Conservation (phyloP, 2,797 vertebrate genomes). For the Xiphorhynchus erythropygius region DNA sequence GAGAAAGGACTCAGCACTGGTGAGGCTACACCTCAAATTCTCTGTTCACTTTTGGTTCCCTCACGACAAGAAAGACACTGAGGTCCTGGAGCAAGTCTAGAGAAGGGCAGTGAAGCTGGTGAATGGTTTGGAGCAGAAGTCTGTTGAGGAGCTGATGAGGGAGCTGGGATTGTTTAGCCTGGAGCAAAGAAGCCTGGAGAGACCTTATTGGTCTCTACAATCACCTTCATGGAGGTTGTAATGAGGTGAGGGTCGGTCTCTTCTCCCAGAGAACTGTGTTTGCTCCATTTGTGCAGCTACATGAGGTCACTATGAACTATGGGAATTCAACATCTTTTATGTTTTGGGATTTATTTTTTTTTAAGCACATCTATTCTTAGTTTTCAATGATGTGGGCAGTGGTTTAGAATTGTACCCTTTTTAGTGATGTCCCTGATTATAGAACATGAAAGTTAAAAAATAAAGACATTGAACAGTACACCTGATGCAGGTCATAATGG, state of each 20-base stretch:
- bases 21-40: background rate
- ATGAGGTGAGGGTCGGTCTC: rapidly evolving
- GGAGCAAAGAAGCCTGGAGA: background rate
- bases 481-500: background rate
- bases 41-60: background rate
- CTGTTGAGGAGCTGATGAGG: background rate
- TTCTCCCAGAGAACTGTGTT: background rate
- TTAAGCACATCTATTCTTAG: background rate
- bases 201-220: background rate
- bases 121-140: background rate
- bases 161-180: background rate
- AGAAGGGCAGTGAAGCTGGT: background rate
- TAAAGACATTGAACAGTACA: background rate
- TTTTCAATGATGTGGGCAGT: background rate
- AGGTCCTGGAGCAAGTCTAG: rapidly evolving
- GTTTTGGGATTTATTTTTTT: background rate
- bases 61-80: rapidly evolving
- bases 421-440: background rate
- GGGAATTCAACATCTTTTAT: background rate
- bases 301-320: background rate
- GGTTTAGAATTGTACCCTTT: background rate
- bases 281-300: background rate
- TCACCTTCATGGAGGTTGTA: background rate
- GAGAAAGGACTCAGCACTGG: background rate
- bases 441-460: background rate